Conservation (phyloP, 2,888 invertebrate genomes). For the Eupsilia transversa region DNA sequence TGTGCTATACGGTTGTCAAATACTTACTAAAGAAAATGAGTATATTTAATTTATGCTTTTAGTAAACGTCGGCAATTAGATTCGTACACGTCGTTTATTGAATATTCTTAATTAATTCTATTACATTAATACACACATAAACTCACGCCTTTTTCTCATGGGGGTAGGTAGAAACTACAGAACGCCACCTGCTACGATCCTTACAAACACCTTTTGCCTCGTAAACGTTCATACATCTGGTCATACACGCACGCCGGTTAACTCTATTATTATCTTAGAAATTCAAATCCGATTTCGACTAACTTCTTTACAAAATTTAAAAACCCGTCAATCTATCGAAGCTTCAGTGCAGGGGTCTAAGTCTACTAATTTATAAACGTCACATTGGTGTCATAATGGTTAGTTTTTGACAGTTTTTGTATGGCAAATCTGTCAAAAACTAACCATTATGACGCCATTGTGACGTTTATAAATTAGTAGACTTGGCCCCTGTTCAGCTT, state of each 20-base stretch:
- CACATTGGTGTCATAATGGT: too few species aligned
- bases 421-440: too few species aligned
- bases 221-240: too few species aligned
- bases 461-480: too few species aligned
- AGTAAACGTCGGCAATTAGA: not conserved
- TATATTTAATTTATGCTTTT: not conserved
- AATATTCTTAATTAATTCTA: not conserved
- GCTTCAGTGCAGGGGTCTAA: too few species aligned
- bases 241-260: not conserved
- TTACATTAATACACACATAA: too few species aligned
- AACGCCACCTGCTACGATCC: not conserved
- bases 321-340: conserved; percentile 17
- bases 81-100: not conserved
- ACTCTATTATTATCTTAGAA: too few species aligned
- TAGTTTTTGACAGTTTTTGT: too few species aligned
- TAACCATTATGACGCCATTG: too few species aligned
- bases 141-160: too few species aligned
- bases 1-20: not conserved
- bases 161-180: not conserved
- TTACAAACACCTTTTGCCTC: not conserved
- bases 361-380: too few species aligned
- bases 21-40: not conserved
- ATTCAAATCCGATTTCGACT: not conserved
- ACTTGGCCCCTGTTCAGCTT: too few species aligned
- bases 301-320: conserved; percentile 23